Percentiles rank a stretch among this genome's conserved stretches.
Evolutionary conservation across 1,140 invertebrate genomes (phyloP).

Genomic region (Pristionchus pacificus): DNA sequence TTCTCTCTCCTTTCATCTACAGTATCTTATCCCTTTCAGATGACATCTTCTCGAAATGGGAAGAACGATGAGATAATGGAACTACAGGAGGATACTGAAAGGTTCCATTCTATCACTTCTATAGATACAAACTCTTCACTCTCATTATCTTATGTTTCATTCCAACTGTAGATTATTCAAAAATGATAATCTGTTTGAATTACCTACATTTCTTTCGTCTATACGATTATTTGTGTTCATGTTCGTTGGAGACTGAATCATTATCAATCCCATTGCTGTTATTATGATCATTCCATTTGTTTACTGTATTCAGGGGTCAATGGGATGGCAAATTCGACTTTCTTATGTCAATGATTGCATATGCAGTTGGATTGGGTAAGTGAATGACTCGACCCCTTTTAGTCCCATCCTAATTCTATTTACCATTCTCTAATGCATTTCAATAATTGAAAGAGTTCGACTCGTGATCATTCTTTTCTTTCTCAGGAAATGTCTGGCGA

Average conservation of each 20-base stretch:
- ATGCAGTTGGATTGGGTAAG: constrained; percentile 74
- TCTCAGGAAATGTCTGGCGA: constrained; percentile 61
- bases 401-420: not conserved
- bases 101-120: too few relatives aligned
- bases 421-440: constrained; percentile 1
- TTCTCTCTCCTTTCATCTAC: too few relatives aligned
- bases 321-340: constrained; percentile 49
- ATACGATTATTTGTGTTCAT: too few relatives aligned
- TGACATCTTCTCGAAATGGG: not conserved
- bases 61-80: not conserved
- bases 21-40: not conserved
- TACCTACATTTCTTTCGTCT: too few relatives aligned
- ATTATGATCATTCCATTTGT: too few relatives aligned
- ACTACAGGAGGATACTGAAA: not conserved
- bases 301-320: constrained; percentile 40
- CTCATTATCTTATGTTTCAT: not conserved
- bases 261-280: too few relatives aligned
- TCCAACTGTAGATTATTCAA: too few relatives aligned
- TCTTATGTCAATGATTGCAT: constrained; percentile 68
- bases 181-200: too few relatives aligned
- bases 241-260: too few relatives aligned
- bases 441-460: not conserved
- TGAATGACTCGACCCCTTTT: too few relatives aligned
- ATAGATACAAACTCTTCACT: too few relatives aligned
- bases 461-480: too few relatives aligned